A percentile compares a stretch with the other conserved stretches of the same genome.
Conservation (phyloP, 1,140 invertebrate species). For the Tetranychus urticae region DNA sequence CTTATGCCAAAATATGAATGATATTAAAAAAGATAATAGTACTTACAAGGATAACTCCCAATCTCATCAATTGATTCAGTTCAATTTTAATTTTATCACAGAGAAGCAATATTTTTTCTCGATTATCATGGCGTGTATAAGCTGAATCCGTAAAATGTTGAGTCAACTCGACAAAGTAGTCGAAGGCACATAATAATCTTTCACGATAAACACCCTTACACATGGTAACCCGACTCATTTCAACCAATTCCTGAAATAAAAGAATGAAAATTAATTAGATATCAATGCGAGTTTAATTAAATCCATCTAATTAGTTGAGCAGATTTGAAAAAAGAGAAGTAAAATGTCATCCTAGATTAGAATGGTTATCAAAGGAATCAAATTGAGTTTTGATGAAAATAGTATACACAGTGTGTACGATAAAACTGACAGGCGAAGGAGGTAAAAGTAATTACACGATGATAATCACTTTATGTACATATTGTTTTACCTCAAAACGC, state of each 20-base stretch:
- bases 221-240: slow-evolving; percentile 46
- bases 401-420: no score
- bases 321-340: no score
- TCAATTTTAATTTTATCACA: slow-evolving; percentile 63
- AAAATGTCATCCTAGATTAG: no score
- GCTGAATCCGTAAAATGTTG: slow-evolving; percentile 93
- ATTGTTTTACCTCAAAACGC: slow-evolving; percentile 36
- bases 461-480: no score
- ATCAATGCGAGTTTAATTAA: no score
- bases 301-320: no score
- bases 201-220: slow-evolving; percentile 35
- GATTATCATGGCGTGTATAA: slow-evolving; percentile 86
- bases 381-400: no score
- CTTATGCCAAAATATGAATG: no score
- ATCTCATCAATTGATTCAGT: slow-evolving; percentile 56
- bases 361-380: no score
- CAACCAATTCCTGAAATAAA: slow-evolving; percentile 36
- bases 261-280: no score
- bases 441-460: no score
- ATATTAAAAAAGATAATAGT: neutral
- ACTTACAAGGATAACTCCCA: slow-evolving; percentile 56
- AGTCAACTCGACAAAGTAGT: slow-evolving; percentile 73
- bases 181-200: slow-evolving; percentile 53
- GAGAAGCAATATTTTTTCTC: slow-evolving; percentile 76
- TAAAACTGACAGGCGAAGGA: no score